phyloP scores from a whole-genome alignment of 2,797 vertebrate species.

The Enteromius afrohamiltoni region DNA sequence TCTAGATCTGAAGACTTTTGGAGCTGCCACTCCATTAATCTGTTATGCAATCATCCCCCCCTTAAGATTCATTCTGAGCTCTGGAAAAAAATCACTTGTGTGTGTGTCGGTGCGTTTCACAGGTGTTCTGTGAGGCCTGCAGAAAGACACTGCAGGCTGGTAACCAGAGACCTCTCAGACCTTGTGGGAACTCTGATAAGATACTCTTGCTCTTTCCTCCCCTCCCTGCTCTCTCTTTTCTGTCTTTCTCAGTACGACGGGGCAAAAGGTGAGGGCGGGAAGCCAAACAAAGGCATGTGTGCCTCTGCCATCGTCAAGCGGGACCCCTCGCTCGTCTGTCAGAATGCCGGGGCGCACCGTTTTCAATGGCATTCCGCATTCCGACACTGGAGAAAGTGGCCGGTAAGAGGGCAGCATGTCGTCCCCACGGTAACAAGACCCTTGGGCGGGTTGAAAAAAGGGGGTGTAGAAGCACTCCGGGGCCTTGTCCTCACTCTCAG shows the following conservation, averaged over 20 bases:
- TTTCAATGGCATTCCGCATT: constrained; percentile 70
- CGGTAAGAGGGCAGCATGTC: constrained; percentile 45
- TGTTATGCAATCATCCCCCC: constrained; percentile 19
- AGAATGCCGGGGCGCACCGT: constrained; percentile 73
- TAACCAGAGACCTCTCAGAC: constrained; percentile 59
- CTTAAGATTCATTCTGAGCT: background rate
- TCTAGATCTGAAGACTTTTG: constrained; percentile 28
- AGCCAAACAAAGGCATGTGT: constrained; percentile 54
- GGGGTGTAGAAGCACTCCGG: constrained; percentile 43
- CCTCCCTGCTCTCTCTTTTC: constrained; percentile 43
- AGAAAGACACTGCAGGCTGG: constrained; percentile 60
- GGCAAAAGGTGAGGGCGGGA: constrained; percentile 58
- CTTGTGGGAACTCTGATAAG: constrained; percentile 61
- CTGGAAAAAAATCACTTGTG: constrained; percentile 27
- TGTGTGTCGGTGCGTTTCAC: constrained; percentile 27
- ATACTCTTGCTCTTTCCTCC: constrained; percentile 56
- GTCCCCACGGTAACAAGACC: constrained; percentile 45
- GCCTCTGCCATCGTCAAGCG: constrained; percentile 64
- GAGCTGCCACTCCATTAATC: constrained; percentile 22
- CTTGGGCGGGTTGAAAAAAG: constrained; percentile 35
- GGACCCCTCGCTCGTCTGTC: constrained; percentile 73
- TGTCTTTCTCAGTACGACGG: constrained; percentile 39
- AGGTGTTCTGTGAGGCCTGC: constrained; percentile 60
- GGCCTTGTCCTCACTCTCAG: constrained; percentile 48
- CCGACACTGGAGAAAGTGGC: constrained; percentile 51